These are phyloP conservation scores for Tipula confusa DNA, from an alignment of 2,888 invertebrate species.

Conservation along the genomic window DNA sequence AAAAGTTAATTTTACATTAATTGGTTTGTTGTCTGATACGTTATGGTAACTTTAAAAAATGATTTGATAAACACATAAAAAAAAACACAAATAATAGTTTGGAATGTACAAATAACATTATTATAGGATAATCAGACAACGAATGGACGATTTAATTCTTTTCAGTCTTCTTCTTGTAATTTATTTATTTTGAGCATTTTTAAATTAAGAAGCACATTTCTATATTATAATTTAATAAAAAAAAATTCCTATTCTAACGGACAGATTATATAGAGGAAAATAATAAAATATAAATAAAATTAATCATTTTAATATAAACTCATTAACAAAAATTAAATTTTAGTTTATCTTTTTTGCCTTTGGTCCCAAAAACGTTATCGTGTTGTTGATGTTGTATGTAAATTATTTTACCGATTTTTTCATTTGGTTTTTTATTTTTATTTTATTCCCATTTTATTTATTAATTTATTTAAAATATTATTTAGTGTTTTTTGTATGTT, in stretches of 20 bases:
- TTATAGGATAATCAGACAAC: background rate
- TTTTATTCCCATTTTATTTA: background rate
- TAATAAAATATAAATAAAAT: background rate
- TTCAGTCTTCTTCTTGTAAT: background rate
- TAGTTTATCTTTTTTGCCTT: slow-evolving; percentile 25
- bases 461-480: slow-evolving; percentile 16
- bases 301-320: background rate
- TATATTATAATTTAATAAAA: background rate
- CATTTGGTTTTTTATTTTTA: background rate
- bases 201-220: background rate
- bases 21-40: background rate
- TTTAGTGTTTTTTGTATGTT: slow-evolving; percentile 12
- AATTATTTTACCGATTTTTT: background rate
- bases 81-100: background rate
- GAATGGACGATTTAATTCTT: slow-evolving; percentile 1
- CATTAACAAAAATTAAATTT: background rate
- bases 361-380: slow-evolving; percentile 3
- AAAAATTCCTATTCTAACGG: background rate
- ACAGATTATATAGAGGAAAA: background rate
- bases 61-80: background rate
- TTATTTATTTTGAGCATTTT: slow-evolving; percentile 16
- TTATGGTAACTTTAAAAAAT: background rate
- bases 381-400: background rate
- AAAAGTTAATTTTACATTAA: background rate
- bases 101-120: background rate